Conservation (phyloP, 2,797 vertebrate genomes). For the Chaetodon trifasciatus region DNA sequence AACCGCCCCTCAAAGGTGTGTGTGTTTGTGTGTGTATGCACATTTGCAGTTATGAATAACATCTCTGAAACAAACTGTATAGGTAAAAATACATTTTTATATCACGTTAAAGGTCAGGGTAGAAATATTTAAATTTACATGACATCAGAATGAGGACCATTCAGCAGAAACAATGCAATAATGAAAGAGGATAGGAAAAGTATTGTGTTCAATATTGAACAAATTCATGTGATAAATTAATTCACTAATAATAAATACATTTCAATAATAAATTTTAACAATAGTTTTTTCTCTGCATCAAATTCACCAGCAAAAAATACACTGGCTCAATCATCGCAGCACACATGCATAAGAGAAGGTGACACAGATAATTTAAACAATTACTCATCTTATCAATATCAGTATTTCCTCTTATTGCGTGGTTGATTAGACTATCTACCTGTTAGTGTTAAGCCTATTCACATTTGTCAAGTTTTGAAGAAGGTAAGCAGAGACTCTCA, state of each 20-base stretch:
- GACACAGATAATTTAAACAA: background rate
- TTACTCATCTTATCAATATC: background rate
- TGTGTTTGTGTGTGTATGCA: too few species aligned
- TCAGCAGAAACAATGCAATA: background rate
- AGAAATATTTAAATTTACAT: constrained; percentile 48
- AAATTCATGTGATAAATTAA: background rate
- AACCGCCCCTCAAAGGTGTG: background rate
- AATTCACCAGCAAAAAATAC: constrained; percentile 5
- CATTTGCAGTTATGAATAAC: background rate
- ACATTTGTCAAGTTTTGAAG: background rate
- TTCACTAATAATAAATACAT: background rate
- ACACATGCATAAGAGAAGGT: background rate
- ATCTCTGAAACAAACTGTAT: background rate
- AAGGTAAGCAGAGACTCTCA: background rate
- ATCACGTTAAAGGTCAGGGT: constrained; percentile 34
- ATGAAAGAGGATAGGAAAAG: background rate
- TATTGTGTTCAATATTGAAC: constrained; percentile 1
- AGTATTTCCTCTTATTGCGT: background rate
- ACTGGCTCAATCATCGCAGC: background rate
- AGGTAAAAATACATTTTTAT: constrained; percentile 43
- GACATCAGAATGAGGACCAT: constrained; percentile 6
- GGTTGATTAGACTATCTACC: background rate
- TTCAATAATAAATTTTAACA: constrained; percentile 2
- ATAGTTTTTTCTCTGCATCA: background rate
- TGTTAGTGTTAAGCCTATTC: background rate